These are phyloP conservation scores for Drosophila parvula DNA, from an alignment of 1,140 invertebrate genomes.

Conservation along the genomic window DNA sequence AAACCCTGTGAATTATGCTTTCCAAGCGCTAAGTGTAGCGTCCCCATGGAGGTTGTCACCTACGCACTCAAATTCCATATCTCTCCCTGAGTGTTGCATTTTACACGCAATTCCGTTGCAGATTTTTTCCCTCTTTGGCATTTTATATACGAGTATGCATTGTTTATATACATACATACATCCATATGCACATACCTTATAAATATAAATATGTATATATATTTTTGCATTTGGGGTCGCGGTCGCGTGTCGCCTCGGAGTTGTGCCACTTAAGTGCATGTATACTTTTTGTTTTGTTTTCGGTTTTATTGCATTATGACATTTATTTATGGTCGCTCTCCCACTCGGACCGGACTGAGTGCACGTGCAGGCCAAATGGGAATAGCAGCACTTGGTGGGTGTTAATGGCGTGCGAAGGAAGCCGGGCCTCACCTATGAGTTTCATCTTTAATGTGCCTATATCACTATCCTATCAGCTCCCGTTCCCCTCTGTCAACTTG, in stretches of 20 bases:
- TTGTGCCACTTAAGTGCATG: constrained; percentile 63
- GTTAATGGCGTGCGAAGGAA: constrained; percentile 56
- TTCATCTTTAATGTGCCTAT: constrained; percentile 43
- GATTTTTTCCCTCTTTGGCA: constrained; percentile 33
- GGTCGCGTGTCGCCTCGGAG: constrained; percentile 54
- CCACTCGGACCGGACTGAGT: constrained; percentile 30
- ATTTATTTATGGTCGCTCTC: constrained; percentile 72
- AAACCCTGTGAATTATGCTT: too few relatives aligned
- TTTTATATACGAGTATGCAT: constrained; percentile 19
- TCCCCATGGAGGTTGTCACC: neutral
- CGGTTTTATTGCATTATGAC: constrained; percentile 75
- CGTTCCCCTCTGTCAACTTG: constrained; percentile 15
- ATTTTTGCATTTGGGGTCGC: constrained; percentile 50
- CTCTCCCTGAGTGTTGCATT: constrained; percentile 33
- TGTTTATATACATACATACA: neutral
- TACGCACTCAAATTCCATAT: constrained; percentile 21
- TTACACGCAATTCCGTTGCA: constrained; percentile 56
- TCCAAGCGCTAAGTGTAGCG: neutral
- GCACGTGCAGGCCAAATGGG: constrained; percentile 34
- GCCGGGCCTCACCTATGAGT: constrained; percentile 44
- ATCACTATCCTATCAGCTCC: constrained; percentile 42
- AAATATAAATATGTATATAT: constrained; percentile 12
- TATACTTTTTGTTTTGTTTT: constrained; percentile 42
- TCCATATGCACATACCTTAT: constrained; percentile 19
- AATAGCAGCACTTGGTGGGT: constrained; percentile 37